Conservation (phyloP, 2,888 invertebrate species). For the Crioceris asparagi region DNA sequence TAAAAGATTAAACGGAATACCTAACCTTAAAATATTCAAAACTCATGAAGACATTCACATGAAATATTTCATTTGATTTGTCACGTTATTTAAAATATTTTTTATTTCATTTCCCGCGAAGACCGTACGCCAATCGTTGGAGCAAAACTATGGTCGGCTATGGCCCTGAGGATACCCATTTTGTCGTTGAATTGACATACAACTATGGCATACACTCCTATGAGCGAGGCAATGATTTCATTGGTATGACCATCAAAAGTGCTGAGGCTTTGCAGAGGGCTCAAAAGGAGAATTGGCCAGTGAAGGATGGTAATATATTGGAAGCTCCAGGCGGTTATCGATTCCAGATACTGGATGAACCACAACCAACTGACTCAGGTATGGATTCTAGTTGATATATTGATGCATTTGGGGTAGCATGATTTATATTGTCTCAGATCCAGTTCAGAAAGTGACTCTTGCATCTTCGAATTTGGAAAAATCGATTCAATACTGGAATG, state of each 20-base stretch:
- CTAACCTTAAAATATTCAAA: no score
- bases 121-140: constrained; percentile 97
- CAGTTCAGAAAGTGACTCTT: constrained; percentile 68
- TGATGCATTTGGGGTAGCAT: no score
- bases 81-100: no score
- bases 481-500: constrained; percentile 78
- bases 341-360: constrained; percentile 67
- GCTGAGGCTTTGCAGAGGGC: constrained; percentile 66
- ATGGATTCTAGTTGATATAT: no score
- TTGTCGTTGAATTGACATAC: constrained; percentile 94
- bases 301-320: constrained; percentile 51
- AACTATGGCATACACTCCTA: constrained; percentile 90
- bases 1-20: no score
- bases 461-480: constrained; percentile 64
- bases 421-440: constrained; percentile 49
- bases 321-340: constrained; percentile 89
- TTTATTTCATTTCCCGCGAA: no score
- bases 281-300: constrained; percentile 59
- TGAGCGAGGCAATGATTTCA: constrained; percentile 84
- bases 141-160: constrained; percentile 99
- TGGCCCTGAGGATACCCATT: constrained; percentile 88
- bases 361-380: constrained; percentile 57
- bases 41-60: no score
- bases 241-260: constrained; percentile 74
- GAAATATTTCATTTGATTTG: no score